Conservation (phyloP, 64 coral and sea anemone genomes). For the Montipora capricornis region DNA sequence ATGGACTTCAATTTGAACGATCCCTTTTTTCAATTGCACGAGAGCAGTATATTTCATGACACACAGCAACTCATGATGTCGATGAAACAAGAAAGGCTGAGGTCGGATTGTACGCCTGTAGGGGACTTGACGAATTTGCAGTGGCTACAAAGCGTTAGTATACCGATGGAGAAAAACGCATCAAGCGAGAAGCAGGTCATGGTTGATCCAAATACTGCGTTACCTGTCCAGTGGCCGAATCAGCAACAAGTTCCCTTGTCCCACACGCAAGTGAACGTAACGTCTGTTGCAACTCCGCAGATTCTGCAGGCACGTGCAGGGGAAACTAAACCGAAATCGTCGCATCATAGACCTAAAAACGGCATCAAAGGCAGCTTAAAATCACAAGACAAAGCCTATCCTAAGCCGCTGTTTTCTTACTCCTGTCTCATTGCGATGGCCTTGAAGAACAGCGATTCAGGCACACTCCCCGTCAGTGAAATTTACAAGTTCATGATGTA, state of each 20-base stretch:
- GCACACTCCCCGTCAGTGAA: conserved; percentile 99
- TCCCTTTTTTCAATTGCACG: conserved; percentile 87
- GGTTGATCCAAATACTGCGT: conserved; percentile 99
- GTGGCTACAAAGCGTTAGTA: conserved; percentile 98
- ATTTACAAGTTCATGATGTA: conserved; percentile 99
- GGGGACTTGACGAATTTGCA: conserved; percentile 97
- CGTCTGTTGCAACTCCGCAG: conserved; percentile 66
- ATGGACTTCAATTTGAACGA: conserved; percentile 99
- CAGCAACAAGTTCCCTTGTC: conserved; percentile 64
- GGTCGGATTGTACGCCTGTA: conserved; percentile 58
- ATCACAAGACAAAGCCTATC: conserved; percentile 88
- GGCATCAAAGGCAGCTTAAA: conserved; percentile 88
- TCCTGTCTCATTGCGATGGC: conserved; percentile 99
- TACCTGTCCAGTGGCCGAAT: conserved; percentile 98
- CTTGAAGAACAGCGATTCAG: conserved; percentile 95
- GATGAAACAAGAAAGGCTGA: conserved; percentile 72
- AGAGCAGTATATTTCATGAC: conserved; percentile 74
- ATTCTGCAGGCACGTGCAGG: conserved; percentile 70
- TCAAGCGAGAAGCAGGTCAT: conserved; percentile 85
- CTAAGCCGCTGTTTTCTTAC: conserved; percentile 98
- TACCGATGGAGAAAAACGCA: conserved; percentile 93
- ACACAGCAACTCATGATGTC: conserved; percentile 71
- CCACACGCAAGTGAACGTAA: conserved; percentile 78
- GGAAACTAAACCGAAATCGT: conserved; percentile 76
- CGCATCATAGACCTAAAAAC: conserved; percentile 71